Evolutionary conservation across 2,113 vertebrate species (phyloP), one percentile per base, ranked within the genome.

Genomic region (Gambusia holbrooki): DNA sequence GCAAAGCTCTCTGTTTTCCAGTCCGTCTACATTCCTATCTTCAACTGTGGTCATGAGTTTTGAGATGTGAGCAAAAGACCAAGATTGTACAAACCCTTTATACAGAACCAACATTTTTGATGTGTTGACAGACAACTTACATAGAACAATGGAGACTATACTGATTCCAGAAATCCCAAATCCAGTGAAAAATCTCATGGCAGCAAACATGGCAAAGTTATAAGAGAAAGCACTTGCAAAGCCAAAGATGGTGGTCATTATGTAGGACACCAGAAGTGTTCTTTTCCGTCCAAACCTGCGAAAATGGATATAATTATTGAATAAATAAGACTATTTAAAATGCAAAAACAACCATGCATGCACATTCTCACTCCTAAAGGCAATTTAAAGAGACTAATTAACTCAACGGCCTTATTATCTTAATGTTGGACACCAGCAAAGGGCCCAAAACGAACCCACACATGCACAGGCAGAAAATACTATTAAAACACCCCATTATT

Each of bases 101-200:
- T 33, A 33, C 3, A 8, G 6, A 33, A 32, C 29, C 15, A 10
- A 25, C 3, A 3, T 28, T 33, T 30, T 15, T 28, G 13, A 29
- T 30, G 27, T 62, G 12, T 15, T 62, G 22, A 51, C 1, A 32
- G 30, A 17, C n/a, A 28, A 87, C 93, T 93, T 62, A 93, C 94
- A 79, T 3, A 94, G 87, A 30, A 93, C 92, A 0, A 78, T 45
- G 64, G 75, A 71, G 74, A 91, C 81, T 13, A 94, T 90, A 71
- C 85, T 92, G 63, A 94, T 88, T 69, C 93, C 94, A 22, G 91
- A 83, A n/a, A 91, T 14, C 28, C 83, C 86, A 17, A 93, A 22
- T 79, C 92, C 93, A 32, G 92, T 91, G 15, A 92, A 88, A 79
- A 94, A 94, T 62, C 90, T 90, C 91, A 90, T 88, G 32, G 80